phyloP scores from a whole-genome alignment of 2,888 invertebrate species.

The Zygothrica quintamaculata region DNA sequence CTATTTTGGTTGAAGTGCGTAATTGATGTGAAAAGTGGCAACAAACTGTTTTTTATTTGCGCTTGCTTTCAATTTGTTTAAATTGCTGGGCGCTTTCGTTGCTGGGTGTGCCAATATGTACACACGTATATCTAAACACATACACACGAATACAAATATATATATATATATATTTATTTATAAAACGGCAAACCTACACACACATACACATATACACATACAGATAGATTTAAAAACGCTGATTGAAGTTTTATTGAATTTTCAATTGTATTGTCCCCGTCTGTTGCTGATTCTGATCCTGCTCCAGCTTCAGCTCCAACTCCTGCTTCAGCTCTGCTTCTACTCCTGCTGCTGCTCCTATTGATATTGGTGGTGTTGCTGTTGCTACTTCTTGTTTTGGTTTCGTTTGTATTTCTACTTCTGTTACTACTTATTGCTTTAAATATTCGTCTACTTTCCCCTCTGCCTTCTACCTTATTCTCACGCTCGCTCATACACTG shows the following conservation, averaged over 20 bases:
- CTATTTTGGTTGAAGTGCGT: slow-evolving; percentile 80
- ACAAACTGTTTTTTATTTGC: slow-evolving; percentile 80
- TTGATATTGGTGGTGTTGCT: slow-evolving; percentile 6
- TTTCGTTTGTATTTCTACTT: slow-evolving; percentile 24
- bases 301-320: too few relatives aligned
- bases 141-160: slow-evolving; percentile 27
- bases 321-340: slow-evolving; percentile 22
- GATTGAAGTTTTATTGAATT: slow-evolving; percentile 80
- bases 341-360: slow-evolving; percentile 22
- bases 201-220: slow-evolving; percentile 16
- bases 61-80: slow-evolving; percentile 80
- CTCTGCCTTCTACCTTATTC: slow-evolving; percentile 9
- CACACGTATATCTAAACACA: slow-evolving; percentile 45
- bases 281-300: slow-evolving; percentile 21
- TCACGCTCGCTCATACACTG: slow-evolving; percentile 9
- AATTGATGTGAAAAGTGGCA: slow-evolving; percentile 80
- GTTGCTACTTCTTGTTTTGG: slow-evolving; percentile 14
- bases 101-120: slow-evolving; percentile 56
- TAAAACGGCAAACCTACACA: slow-evolving; percentile 1
- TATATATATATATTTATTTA: too few relatives aligned
- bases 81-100: slow-evolving; percentile 75
- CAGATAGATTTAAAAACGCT: slow-evolving; percentile 63
- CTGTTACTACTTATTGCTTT: slow-evolving; percentile 28
- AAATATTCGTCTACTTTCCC: slow-evolving; percentile 22
- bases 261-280: slow-evolving; percentile 66